Conservation (phyloP, 2,113 vertebrate genomes). For the Montifringilla adamsi region DNA sequence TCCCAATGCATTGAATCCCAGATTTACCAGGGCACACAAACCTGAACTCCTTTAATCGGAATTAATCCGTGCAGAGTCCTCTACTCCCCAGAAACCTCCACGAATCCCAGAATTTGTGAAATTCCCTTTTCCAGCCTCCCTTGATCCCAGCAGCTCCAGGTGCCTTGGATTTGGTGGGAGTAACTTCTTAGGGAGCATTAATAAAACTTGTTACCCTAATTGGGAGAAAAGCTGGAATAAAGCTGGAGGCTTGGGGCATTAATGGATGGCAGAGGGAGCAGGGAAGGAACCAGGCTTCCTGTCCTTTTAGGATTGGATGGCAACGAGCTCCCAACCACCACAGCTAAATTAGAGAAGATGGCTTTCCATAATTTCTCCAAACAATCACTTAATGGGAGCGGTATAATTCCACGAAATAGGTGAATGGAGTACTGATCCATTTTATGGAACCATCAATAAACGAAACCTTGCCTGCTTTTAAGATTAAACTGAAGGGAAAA, state of each 20-base stretch:
- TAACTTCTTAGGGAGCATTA: background rate
- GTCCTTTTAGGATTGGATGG: slow-evolving; percentile 81
- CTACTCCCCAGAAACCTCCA: no score
- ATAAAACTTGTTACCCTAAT: slow-evolving; percentile 25
- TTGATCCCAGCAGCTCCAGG: no score
- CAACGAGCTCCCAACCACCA: slow-evolving; percentile 63
- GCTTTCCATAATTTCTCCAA: slow-evolving; percentile 86
- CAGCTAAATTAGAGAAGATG: slow-evolving; percentile 80
- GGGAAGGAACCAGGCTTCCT: slow-evolving; percentile 68
- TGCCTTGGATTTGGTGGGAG: no score
- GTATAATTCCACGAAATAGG: slow-evolving; percentile 90
- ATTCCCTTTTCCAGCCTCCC: no score
- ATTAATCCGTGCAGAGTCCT: no score
- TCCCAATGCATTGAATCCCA: no score
- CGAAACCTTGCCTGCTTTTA: slow-evolving; percentile 81
- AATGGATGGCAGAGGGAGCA: slow-evolving; percentile 77
- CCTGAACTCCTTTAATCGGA: no score
- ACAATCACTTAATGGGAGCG: slow-evolving; percentile 94
- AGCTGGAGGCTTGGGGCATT: slow-evolving; percentile 78
- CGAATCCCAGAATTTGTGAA: no score
- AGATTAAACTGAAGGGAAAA: slow-evolving; percentile 41
- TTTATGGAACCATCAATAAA: slow-evolving; percentile 83
- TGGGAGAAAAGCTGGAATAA: slow-evolving; percentile 73
- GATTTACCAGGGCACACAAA: no score
- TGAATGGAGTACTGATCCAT: slow-evolving; percentile 83